Evolutionary conservation across 1,140 invertebrate genomes (phyloP).

Genomic region (Tetragnatha versicolor): DNA sequence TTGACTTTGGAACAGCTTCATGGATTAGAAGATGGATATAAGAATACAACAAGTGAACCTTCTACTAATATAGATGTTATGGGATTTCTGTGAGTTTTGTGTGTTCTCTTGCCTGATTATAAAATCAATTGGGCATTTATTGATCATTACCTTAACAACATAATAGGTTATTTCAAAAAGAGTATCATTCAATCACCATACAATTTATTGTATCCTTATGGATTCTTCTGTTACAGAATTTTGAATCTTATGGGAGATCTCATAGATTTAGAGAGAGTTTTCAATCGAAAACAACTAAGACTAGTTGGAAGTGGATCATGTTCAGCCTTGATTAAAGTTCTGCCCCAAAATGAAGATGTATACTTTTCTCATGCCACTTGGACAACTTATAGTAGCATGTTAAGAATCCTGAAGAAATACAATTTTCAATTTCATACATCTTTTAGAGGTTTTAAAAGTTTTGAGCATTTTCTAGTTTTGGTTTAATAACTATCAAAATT

Average conservation of each 20-base stretch:
- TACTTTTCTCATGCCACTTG: slow-evolving; percentile 76
- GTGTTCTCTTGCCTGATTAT: too few species aligned
- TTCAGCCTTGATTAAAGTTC: slow-evolving; percentile 72
- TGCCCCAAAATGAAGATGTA: slow-evolving; percentile 68
- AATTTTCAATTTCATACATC: slow-evolving; percentile 63
- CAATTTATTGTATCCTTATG: slow-evolving; percentile 21
- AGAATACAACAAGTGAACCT: slow-evolving; percentile 57
- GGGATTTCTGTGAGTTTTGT: slow-evolving; percentile 58
- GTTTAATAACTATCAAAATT: too few species aligned
- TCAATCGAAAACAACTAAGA: slow-evolving; percentile 59
- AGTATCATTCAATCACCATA: slow-evolving; percentile 8
- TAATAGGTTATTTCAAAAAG: not conserved
- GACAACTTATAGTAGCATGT: slow-evolving; percentile 82
- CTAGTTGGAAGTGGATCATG: slow-evolving; percentile 66
- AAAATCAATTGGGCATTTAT: not conserved
- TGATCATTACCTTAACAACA: too few species aligned
- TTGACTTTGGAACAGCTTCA: slow-evolving; percentile 66
- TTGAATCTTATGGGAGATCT: slow-evolving; percentile 74
- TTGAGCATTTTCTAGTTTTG: too few species aligned
- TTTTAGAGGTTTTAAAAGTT: not conserved
- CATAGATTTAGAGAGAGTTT: slow-evolving; percentile 72
- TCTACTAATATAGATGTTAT: slow-evolving; percentile 59
- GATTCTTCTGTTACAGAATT: slow-evolving; percentile 57
- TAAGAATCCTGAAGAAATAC: slow-evolving; percentile 88
- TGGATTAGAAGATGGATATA: slow-evolving; percentile 67